Conservation (phyloP, 1,140 invertebrate genomes). For the Mizuhopecten yessoensis region DNA sequence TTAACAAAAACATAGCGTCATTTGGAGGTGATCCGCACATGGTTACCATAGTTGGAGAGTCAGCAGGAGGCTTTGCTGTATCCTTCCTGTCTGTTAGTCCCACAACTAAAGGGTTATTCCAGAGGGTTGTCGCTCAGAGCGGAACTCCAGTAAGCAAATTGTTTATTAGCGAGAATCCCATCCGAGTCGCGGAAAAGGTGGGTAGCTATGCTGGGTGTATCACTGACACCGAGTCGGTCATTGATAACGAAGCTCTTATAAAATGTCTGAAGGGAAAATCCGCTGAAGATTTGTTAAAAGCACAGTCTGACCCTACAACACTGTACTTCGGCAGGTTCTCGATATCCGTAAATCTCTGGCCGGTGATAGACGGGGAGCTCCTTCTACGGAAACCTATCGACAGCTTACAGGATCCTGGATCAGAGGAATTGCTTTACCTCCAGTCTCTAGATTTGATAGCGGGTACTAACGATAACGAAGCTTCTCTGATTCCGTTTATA, state of each 20-base stretch:
- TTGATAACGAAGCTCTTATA: not conserved
- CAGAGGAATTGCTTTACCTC: not conserved
- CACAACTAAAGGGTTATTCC: not conserved
- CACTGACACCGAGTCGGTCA: not conserved
- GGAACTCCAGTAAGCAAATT: not conserved
- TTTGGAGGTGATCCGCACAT: not conserved
- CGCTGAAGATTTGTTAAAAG: not conserved
- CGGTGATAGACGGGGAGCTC: not conserved
- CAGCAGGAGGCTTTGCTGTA: not conserved
- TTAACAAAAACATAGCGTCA: not conserved
- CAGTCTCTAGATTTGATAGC: not conserved
- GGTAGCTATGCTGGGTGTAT: not conserved
- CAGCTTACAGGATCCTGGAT: not conserved
- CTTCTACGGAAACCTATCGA: not conserved
- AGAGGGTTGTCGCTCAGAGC: not conserved
- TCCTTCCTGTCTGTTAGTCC: not conserved
- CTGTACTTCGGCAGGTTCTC: not conserved
- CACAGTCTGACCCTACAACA: not conserved
- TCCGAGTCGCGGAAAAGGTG: not conserved
- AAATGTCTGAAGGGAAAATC: not conserved
- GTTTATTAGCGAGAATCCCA: not conserved
- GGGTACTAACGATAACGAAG: not conserved
- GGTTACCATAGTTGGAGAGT: not conserved
- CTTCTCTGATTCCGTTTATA: constrained; percentile 1
- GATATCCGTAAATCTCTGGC: not conserved